Evolutionary conservation across 2,113 vertebrate genomes (phyloP).

Genomic region (Geothlypis trichas): DNA sequence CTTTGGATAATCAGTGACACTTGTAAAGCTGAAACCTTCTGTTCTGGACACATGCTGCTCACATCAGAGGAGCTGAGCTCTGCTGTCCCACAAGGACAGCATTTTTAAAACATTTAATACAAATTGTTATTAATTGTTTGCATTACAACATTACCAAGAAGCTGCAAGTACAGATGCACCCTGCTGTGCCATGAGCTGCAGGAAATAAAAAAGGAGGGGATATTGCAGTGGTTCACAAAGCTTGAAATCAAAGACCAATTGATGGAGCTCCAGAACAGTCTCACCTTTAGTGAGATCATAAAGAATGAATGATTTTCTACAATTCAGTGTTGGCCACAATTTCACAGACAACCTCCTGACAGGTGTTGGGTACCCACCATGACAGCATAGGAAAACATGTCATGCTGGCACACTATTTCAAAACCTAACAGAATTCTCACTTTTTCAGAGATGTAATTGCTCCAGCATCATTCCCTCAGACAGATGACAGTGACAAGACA

Average conservation of each 20-base stretch:
- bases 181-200: not conserved
- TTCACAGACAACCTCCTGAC: not conserved
- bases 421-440: not conserved
- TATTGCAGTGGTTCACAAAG: not conserved
- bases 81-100: not conserved
- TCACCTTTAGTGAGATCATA: not conserved
- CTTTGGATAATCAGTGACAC: not conserved
- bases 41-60: not conserved
- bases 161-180: not conserved
- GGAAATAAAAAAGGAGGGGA: not conserved
- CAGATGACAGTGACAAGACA: not conserved
- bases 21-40: not conserved
- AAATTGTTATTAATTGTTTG: not conserved
- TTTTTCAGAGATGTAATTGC: not conserved
- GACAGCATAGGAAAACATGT: not conserved
- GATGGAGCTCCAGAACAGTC: not conserved
- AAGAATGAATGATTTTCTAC: not conserved
- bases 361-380: not conserved
- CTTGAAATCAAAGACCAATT: not conserved
- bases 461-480: not conserved
- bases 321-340: not conserved
- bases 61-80: not conserved
- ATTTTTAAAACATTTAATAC: not conserved
- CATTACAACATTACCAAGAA: not conserved
- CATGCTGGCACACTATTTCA: not conserved